Evolutionary conservation across 2,888 invertebrate genomes (phyloP).

Genomic region (Macrostomum cliftonense): DNA sequence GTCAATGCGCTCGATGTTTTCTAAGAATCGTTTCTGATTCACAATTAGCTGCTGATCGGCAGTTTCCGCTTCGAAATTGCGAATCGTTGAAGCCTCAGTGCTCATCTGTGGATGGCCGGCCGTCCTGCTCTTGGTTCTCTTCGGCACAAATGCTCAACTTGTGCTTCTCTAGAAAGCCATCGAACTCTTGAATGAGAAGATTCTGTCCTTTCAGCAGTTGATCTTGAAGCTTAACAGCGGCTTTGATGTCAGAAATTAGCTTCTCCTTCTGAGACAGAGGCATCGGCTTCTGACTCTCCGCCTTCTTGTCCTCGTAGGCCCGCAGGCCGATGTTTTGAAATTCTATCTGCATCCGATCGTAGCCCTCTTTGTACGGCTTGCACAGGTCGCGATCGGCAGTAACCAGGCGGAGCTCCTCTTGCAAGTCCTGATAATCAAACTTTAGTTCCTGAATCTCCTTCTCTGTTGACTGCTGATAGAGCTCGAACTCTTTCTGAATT

Average conservation of each 20-base stretch:
- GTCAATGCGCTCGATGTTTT: conserved; percentile 22
- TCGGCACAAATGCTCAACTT: conserved; percentile 18
- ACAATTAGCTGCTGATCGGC: conserved; percentile 27
- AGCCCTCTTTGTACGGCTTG: conserved; percentile 26
- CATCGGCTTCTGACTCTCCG: too few relatives aligned
- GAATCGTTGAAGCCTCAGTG: conserved; percentile 20
- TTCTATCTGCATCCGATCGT: conserved; percentile 26
- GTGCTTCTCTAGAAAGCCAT: conserved; percentile 25
- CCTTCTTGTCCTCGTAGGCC: too few relatives aligned
- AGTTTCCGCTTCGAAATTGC: conserved; percentile 25
- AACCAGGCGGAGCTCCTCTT: conserved; percentile 23
- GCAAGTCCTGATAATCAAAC: conserved; percentile 6
- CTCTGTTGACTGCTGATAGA: neutral
- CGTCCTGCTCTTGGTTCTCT: conserved; percentile 18
- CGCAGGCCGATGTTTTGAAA: too few relatives aligned
- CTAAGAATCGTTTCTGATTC: conserved; percentile 25
- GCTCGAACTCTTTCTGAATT: too few relatives aligned
- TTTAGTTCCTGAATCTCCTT: neutral
- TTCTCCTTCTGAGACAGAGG: too few relatives aligned
- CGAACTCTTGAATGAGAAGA: conserved; percentile 23
- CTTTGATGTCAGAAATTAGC: too few relatives aligned
- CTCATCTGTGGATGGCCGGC: conserved; percentile 12
- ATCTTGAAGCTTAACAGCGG: too few relatives aligned
- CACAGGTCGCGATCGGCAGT: conserved; percentile 22
- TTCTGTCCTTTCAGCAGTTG: too few relatives aligned